Evolutionary conservation across 2,797 vertebrate species (phyloP).

Genomic region (Octomys mimax): DNA sequence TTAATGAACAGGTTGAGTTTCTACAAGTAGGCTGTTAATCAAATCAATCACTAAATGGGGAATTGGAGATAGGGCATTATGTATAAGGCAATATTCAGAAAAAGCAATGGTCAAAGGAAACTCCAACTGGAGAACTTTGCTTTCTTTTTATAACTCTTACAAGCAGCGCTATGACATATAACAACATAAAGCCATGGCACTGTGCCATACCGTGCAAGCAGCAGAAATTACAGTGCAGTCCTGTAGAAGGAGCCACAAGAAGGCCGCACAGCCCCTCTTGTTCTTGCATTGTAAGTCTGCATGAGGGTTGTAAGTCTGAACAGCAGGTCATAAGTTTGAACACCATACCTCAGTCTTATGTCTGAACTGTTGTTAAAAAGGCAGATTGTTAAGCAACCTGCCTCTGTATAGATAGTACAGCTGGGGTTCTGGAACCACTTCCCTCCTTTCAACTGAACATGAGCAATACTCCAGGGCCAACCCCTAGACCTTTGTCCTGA

Average conservation of each 20-base stretch:
- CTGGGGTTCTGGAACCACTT: background rate
- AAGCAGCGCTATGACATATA: background rate
- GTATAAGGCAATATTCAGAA: background rate
- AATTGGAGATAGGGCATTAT: background rate
- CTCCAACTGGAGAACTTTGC: background rate
- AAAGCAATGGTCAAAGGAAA: background rate
- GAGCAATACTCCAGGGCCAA: background rate
- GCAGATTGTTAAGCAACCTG: background rate
- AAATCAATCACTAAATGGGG: background rate
- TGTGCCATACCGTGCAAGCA: background rate
- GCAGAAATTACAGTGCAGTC: background rate
- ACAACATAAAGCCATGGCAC: background rate
- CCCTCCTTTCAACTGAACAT: background rate
- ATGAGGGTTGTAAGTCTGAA: background rate
- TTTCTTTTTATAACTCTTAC: background rate
- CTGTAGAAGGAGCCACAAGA: background rate
- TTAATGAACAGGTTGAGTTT: background rate
- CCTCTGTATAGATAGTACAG: background rate
- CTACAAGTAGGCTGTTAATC: background rate
- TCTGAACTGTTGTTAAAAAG: background rate
- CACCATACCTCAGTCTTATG: background rate
- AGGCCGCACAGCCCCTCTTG: background rate
- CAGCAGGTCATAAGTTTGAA: background rate
- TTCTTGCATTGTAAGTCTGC: background rate
- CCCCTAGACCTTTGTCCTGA: background rate